Evolutionary conservation across 2,888 invertebrate genomes (phyloP).

Genomic region (Coelinius sp.): DNA sequence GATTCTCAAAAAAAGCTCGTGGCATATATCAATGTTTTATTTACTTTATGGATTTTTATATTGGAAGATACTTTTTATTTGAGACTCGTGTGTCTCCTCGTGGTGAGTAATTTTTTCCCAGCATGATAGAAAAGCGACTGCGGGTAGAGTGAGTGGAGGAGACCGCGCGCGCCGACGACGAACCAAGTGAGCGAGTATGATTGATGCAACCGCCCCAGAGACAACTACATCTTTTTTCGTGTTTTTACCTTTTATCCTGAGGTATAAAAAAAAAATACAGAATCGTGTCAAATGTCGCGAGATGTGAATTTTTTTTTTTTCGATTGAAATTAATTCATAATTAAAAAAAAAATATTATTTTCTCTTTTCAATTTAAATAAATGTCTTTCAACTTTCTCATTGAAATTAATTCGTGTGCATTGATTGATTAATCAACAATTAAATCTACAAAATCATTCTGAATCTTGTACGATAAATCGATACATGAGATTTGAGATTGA

Average conservation of each 20-base stretch:
- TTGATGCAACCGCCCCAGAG: slow-evolving; percentile 62
- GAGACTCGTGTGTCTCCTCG: slow-evolving; percentile 20
- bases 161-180: slow-evolving; percentile 53
- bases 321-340: background rate
- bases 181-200: slow-evolving; percentile 66
- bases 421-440: background rate
- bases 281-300: background rate
- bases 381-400: too few species aligned
- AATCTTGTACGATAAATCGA: background rate
- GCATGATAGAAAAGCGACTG: slow-evolving; percentile 58
- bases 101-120: slow-evolving; percentile 59
- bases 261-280: background rate
- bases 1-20: background rate
- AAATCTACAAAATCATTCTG: background rate
- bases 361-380: too few species aligned
- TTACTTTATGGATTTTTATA: background rate
- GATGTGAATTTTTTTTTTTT: background rate
- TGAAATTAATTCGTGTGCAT: background rate
- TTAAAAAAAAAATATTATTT: too few species aligned
- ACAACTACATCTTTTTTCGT: slow-evolving; percentile 1
- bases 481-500: background rate
- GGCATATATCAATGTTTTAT: background rate
- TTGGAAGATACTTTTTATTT: background rate
- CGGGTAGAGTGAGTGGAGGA: slow-evolving; percentile 43
- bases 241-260: background rate